Evolutionary conservation across 2,888 invertebrate genomes (phyloP), one percentile per base, ranked within the genome.

Genomic region (Eubasilissa splendida): DNA sequence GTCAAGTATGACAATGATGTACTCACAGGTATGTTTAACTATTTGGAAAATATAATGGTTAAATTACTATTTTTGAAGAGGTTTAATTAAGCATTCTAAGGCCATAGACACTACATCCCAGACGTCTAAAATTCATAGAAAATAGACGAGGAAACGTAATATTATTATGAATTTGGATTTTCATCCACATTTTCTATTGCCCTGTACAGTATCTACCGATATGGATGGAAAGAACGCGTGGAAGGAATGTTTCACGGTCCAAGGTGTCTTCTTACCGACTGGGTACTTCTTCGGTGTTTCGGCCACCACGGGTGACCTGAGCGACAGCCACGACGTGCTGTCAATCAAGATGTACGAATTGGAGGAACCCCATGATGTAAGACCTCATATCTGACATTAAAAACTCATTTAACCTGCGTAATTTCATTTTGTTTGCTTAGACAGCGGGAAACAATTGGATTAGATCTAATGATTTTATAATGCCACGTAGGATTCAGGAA

Each of bases 271-370:
- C 81, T 90, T 99, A 10, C 99, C 99, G 0, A 97, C 98, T 0
- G 97, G 97, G 0, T 99, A 99, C 89, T 98, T 92, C 89, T 95
- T 98, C 87, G 99, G 99, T 2, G 91, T 97, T 4, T 95, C 98
- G 0, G 97, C 99, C 0, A 98, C 98, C 0, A 99, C 99, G 0
- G 99, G 99, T 2, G 99, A 99, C 87, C 90, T 99, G 66, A 95
- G 96, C 82, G 99, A 99, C 91, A 97, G 96, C 88, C 99, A 99
- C 88, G 99, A 99, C 88, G 92, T 99, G 83, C 91, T 97, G 83
- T 95, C 97, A 1, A 92, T 99, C 82, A 96, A 97, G 89, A 93
- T 98, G 86, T 99, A 95, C 87, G 98, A 99, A 87, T 91, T 99
- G 80, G 98, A 98, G 86, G 88, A 94, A 77, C 92, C 95, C 77